Base-by-base conservation (phyloP, 92 coral and sea anemone genomes). In the Umimayanthus chanpuru region DNA sequence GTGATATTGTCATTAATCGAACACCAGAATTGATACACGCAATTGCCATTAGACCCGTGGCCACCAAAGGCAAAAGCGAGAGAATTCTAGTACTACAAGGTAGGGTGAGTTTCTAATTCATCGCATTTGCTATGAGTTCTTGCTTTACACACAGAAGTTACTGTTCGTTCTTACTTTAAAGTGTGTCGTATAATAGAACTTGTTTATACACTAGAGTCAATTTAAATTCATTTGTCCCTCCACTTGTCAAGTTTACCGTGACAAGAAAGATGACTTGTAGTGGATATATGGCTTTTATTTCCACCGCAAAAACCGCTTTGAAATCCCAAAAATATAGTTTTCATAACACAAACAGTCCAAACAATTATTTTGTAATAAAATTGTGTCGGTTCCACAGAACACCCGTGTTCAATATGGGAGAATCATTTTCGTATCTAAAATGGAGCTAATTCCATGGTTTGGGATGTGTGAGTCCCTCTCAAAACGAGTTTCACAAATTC, bases 1-100 rank as follows among this genome's bases (percentile, higher is more conserved):
- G 15, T 49, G 58, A 50, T 78, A 44, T 78, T 78, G 39, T 49
- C 82, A 78, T 78, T 78, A 78, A 28, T 10, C 30, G 32, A 28
- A 47, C 64, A 16, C 15, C 82, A 9, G 21, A 9, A 72, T 78
- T 49, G 64, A 49, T 78, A 47, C 38, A 25, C 66, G 61, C 32
- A 5, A 44, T 50, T 78, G 14, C 82, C n/a, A 75, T 50, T 78
- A 14, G 9, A 25, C 82, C 30, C 30, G 79, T 75, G 5, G 26
- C 15, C 79, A 43, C 50, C 4, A 39, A 75, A 39, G 79, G 79
- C 79, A 1, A 73, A 43, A 6, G 53, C 25, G 40, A 75, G 40
- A 50, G 26, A 5, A 75, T 25, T 20, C 2, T 9, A 11, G 6
- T 21, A 9, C 2, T 61, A 61, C 68, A 61, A 5, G 26, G 23